Percentiles rank a stretch among this genome's conserved stretches.
Conservation (phyloP, 2,888 invertebrate species). For the Carabus problematicus region DNA sequence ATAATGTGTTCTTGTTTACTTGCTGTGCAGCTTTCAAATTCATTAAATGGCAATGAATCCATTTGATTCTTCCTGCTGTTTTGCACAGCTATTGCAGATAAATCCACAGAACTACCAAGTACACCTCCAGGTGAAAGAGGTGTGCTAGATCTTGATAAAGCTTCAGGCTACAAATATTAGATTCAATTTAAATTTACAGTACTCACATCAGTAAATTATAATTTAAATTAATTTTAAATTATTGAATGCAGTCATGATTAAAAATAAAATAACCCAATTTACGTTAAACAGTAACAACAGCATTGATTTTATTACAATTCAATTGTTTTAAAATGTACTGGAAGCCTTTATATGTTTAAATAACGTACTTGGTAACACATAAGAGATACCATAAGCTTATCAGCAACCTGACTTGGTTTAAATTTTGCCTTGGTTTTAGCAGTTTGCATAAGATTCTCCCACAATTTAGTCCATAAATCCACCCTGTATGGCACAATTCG, state of each 20-base stretch:
- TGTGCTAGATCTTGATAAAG: conserved; percentile 82
- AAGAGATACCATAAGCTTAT: conserved; percentile 79
- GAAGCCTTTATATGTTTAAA: too few species aligned
- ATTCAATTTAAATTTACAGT: not conserved
- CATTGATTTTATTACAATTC: too few species aligned
- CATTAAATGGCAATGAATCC: conserved; percentile 78
- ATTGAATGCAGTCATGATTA: too few species aligned
- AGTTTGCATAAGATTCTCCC: conserved; percentile 72
- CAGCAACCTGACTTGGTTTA: conserved; percentile 73
- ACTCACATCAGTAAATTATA: not conserved
- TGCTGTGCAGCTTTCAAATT: conserved; percentile 84
- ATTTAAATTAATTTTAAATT: too few species aligned
- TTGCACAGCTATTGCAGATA: conserved; percentile 61
- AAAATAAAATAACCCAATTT: conserved; percentile 1
- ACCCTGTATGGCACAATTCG: conserved; percentile 81
- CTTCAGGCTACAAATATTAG: conserved; percentile 71
- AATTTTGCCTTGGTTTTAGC: conserved; percentile 70
- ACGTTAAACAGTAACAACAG: too few species aligned
- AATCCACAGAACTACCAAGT: conserved; percentile 58
- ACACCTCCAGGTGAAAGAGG: conserved; percentile 79
- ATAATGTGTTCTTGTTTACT: conserved; percentile 89
- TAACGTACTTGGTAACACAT: conserved; percentile 77
- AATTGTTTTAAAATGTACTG: not conserved
- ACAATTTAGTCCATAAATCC: conserved; percentile 84
- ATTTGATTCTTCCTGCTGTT: conserved; percentile 57